Percentiles rank a stretch among this genome's conserved stretches.
Conservation (phyloP, 2,888 invertebrate species). For the Tinea trinotella region DNA sequence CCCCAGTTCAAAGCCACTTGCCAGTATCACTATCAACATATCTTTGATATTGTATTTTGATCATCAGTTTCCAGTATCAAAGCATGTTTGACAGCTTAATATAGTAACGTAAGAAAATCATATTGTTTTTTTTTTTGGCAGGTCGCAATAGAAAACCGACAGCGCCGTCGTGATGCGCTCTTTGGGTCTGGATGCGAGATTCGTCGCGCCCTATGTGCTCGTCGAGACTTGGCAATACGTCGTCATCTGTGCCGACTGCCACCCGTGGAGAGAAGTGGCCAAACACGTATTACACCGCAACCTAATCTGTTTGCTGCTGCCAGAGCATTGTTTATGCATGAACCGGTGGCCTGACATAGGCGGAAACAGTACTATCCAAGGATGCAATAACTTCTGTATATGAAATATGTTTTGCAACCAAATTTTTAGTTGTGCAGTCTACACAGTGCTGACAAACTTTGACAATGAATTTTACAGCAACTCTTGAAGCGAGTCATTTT, state of each 20-base stretch:
- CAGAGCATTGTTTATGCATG: constrained; percentile 61
- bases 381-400: too few relatives aligned
- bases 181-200: constrained; percentile 82
- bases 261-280: constrained; percentile 71
- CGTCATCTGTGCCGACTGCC: constrained; percentile 80
- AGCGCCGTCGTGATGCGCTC: constrained; percentile 76
- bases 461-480: too few relatives aligned
- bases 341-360: neutral
- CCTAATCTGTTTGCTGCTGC: constrained; percentile 70
- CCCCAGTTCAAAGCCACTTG: too few relatives aligned
- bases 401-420: too few relatives aligned
- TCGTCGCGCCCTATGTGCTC: constrained; percentile 83
- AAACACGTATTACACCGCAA: constrained; percentile 53
- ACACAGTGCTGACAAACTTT: too few relatives aligned
- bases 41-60: too few relatives aligned
- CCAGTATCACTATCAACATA: too few relatives aligned
- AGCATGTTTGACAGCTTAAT: constrained; percentile 20
- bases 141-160: constrained; percentile 74
- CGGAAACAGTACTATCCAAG: neutral
- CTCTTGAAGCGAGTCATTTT: too few relatives aligned
- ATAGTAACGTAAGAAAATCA: constrained; percentile 15
- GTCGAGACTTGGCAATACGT: constrained; percentile 82
- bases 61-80: too few relatives aligned
- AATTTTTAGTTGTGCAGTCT: too few relatives aligned
- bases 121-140: constrained; percentile 42